Evolutionary conservation across 2,888 invertebrate genomes (phyloP), one percentile per base, ranked within the genome.

Genomic region (Xestia sexstrigata): DNA sequence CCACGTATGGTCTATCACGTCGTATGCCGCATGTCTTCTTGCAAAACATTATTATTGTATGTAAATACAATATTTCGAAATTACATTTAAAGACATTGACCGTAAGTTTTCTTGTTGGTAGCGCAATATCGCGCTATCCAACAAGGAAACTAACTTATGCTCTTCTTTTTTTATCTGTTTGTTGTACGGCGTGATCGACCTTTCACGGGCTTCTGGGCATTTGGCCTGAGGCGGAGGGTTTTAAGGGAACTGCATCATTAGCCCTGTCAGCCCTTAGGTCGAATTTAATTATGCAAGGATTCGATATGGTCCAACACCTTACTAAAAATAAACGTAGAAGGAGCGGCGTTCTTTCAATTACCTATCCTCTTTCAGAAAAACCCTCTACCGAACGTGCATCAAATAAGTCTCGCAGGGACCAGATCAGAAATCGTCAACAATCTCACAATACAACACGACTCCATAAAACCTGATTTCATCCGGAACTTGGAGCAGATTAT

Each of bases 361-460:
- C n/a, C 17, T 35, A 26, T 65, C 75, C 49, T 70, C 77, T 95
- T 95, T 60, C 94, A 97, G 97, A 96, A 95, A 94, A 93, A 93
- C 63, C 92, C 94, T 68, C 94, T 94, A 17, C 83, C 94, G 3
- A 96, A 96, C 82, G 93, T 96, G 35, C 92, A 95, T 80, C 94
- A 96, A 90, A 96, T 97, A 87, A 97, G 94, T 80, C 85, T 97
- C 81, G 95, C 95, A n/a, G 97, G 96, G 26, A 96, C 95, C 0
- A 95, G 95, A 84, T 95, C 96, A 55, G 97, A 96, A 85, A 94
- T 97, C 66, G 93, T 92, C 47, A 95, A 95, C 89, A 96, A 95
- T 87, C 92, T 96, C 2, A 96, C 96, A 0, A 90, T 85, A 45
- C 91, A 94, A 81, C 88, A 94, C n/a, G 91, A 92, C 67, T 92